Percentiles rank a stretch among this genome's conserved stretches.
Evolutionary conservation across 2,888 invertebrate genomes (phyloP).

Genomic region (Ditula angustiorana): DNA sequence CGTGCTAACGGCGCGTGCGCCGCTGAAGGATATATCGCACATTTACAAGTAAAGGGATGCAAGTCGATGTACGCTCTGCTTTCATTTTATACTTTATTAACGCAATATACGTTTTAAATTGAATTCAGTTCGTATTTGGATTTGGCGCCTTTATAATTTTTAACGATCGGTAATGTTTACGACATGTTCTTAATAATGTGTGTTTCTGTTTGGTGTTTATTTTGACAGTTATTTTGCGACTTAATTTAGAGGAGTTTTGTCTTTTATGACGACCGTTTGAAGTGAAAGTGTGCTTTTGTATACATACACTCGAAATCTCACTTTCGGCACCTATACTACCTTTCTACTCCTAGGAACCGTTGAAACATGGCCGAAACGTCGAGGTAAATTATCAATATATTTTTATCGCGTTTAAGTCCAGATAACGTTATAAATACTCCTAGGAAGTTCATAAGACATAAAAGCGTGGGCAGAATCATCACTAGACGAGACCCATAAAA

Average conservation of each 20-base stretch:
- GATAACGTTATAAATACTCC: too few species aligned
- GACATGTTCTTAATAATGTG: neutral
- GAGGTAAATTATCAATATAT: too few species aligned
- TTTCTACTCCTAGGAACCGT: too few species aligned
- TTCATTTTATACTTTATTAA: neutral
- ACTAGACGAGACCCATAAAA: too few species aligned
- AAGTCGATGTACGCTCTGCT: neutral
- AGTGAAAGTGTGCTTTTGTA: too few species aligned
- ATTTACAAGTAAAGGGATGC: neutral
- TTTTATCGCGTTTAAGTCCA: too few species aligned
- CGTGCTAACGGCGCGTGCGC: slow-evolving; percentile 59
- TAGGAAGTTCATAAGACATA: too few species aligned
- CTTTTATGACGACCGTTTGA: neutral
- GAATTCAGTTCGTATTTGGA: neutral
- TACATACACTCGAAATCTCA: too few species aligned
- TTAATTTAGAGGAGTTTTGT: neutral
- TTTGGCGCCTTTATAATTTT: neutral
- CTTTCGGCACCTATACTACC: too few species aligned
- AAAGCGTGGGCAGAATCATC: too few species aligned
- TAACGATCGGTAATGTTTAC: neutral
- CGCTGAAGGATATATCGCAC: slow-evolving; percentile 59
- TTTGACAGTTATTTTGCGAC: neutral
- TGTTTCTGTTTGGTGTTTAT: neutral
- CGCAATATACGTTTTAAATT: neutral
- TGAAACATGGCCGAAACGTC: too few species aligned